Conservation (phyloP, 2,113 vertebrate genomes). For the Hucho hucho region DNA sequence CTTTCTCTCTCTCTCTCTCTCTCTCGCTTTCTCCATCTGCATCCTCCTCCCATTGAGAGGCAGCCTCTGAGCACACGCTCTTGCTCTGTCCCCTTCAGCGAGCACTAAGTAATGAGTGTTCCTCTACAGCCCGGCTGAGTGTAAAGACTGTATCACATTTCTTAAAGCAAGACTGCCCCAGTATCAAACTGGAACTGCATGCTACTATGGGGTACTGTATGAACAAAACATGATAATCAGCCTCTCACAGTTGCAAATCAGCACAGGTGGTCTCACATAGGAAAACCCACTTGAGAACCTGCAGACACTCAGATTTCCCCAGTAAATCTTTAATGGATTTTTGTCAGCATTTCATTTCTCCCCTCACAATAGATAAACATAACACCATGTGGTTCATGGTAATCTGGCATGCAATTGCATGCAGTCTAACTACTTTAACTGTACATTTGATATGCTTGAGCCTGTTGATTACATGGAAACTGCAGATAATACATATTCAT, state of each 20-base stretch:
- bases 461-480: neutral
- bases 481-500: neutral
- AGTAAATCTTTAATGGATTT: neutral
- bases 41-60: constrained; percentile 66
- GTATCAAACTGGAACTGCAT: constrained; percentile 58
- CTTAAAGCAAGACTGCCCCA: constrained; percentile 85
- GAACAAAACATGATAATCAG: neutral
- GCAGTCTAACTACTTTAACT: too few relatives aligned
- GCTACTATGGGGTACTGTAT: neutral
- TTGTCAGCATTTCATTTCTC: neutral
- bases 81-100: constrained; percentile 65
- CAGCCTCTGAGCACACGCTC: constrained; percentile 63
- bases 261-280: neutral
- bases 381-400: neutral
- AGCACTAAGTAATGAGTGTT: constrained; percentile 74
- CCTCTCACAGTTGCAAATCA: neutral
- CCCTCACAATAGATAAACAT: neutral
- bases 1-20: neutral
- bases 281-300: too few relatives aligned
- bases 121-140: constrained; percentile 70
- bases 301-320: neutral
- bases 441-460: too few relatives aligned
- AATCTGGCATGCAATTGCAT: too few relatives aligned
- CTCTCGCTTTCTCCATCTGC: constrained; percentile 60
- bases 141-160: constrained; percentile 78